Conservation (phyloP, 2,888 invertebrate species). For the Cecidostiba fungosa region DNA sequence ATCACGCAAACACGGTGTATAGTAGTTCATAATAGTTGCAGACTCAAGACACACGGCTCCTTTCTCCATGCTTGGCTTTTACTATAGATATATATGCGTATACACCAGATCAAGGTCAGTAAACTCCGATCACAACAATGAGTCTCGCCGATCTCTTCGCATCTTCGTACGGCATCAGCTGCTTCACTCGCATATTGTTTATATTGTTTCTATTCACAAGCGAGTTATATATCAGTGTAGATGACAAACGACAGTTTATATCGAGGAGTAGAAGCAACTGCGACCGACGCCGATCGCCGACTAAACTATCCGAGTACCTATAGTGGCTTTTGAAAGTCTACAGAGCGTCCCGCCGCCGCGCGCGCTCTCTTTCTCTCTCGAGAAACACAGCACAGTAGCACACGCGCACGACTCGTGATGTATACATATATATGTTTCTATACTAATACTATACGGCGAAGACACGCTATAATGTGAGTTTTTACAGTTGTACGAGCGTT, state of each 20-base stretch:
- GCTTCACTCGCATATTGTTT: neutral
- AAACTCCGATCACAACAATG: neutral
- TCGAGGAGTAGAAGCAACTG: neutral
- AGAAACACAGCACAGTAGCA: no score
- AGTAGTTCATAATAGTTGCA: neutral
- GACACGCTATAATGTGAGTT: neutral
- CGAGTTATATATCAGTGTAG: neutral
- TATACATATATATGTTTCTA: neutral
- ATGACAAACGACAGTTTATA: neutral
- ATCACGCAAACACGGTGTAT: neutral
- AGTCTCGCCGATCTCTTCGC: neutral
- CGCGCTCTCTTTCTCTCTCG: neutral
- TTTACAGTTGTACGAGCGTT: slow-evolving; percentile 19
- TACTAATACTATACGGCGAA: neutral
- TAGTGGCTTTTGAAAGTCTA: slow-evolving; percentile 26
- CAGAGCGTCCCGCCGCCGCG: neutral
- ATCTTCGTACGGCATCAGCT: neutral
- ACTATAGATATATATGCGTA: neutral
- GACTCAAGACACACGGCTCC: neutral
- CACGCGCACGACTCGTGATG: neutral
- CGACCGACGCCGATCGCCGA: slow-evolving; percentile 39
- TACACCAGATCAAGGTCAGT: slow-evolving; percentile 1
- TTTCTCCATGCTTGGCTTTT: slow-evolving; percentile 5
- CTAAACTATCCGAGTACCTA: slow-evolving; percentile 14
- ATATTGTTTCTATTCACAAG: neutral